Base-by-base conservation (phyloP, 2,888 invertebrate species). In the Acronicta leporina region DNA sequence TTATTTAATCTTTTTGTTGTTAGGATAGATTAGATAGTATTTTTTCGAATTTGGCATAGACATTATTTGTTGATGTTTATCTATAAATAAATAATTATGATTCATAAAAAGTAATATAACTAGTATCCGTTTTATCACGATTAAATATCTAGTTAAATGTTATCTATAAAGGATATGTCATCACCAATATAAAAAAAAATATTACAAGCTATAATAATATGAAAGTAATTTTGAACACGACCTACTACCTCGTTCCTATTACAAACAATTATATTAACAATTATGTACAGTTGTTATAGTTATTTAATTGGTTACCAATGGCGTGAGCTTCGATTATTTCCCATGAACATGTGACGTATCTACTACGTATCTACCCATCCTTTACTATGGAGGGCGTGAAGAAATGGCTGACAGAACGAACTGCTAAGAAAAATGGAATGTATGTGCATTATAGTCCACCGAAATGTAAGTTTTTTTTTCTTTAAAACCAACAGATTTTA, bases 381-480 rank as follows among this genome's bases (percentile, higher is more conserved):
- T 9, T n/a, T 8, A 60, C 43, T 33, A 93, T 92, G 92, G 91
- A 92, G 65, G 86, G 88, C 50, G 84, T 88, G 20, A 92, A 88
- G 65, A 92, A 92, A 67, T 87, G 87, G 85, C 64, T 89, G 9
- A 77, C 80, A 5, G 88, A 91, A n/a, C 77, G 89, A 27, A 81
- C 75, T 50, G 75, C 68, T 1, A 91, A 85, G 83, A 90, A 88
- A 62, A 90, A 95, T 79, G 96, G 96, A 15, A 86, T 96, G 8
- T 96, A 95, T 82, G 92, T 96, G 8, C 96, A 96, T 85, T 95
- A 95, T 76, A 96, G 95, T 77, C 96, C 95, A 11, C 96, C 96
- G 5, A 95, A 95, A 94, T 88, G 96, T 96, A 91, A 94, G 94
- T 87, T 63, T 11, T 2, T 47, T 14, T 2, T 49, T 9, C n/a